Base-by-base conservation (phyloP, 2,797 vertebrate species). In the Bufotes viridis region DNA sequence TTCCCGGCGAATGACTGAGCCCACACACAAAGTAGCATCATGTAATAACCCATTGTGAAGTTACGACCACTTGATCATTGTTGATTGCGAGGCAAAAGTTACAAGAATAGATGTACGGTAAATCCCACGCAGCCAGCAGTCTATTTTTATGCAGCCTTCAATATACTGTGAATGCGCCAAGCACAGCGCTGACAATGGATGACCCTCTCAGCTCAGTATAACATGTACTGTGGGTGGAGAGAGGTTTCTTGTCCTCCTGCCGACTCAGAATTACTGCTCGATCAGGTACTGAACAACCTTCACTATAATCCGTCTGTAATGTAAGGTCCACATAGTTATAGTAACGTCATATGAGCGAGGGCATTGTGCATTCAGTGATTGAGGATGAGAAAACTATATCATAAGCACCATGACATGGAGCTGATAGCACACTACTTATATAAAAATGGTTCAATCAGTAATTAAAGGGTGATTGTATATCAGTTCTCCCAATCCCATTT, bases 121-220 rank as follows among this genome's bases (percentile, higher is more conserved):
- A 85, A 75, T 85, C 83, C 83, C 72, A 63, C 70, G 22, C 70
- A 61, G 24, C 14, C 83, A 26, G 83, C 57, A 34, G 63, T 75
- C 83, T 85, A 85, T 76, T 76, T 76, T 49, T 75, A 75, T 26
- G 51, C 42, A 15, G 6, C 22, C 26, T 34, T 58, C 57, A 75
- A 84, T 74, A 61, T 63, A 24, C 11, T 20, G 42, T 63, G 18
- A 29, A 18, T 15, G 53, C 1, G 34, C 12, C 29, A 61, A 42
- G 18, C 69, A n/a, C 67, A 60, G 26, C 42, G n/a, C 34, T 63
- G 9, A 20, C 22, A 83, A 83, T 72, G 34, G 2, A 18, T 76
- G 57, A 61, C 82, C 69, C 34, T 51, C 29, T 84, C 55, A n/a
- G 20, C 57, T 17, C 22, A 20, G 1, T 69, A 57, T n/a, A 79